Conservation (phyloP, 2,113 vertebrate species). For the Clarias magur region DNA sequence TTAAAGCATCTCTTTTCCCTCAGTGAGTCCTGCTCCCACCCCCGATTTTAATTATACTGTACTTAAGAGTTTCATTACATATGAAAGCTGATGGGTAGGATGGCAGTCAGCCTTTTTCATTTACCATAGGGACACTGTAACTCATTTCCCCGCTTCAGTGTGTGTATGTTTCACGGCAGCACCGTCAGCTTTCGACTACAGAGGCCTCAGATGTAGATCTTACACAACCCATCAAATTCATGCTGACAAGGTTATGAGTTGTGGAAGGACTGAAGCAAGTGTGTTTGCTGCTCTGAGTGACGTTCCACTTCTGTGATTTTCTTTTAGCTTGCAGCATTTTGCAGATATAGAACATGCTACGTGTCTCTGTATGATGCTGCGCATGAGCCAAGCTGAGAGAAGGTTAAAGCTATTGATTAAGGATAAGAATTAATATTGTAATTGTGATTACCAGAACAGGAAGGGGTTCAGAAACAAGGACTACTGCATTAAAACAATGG, state of each 20-base stretch:
- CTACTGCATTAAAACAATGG: background rate
- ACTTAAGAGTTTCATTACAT: slow-evolving; percentile 28
- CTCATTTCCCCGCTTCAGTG: slow-evolving; percentile 1
- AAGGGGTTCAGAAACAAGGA: background rate
- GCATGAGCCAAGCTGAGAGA: background rate
- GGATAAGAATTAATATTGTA: background rate
- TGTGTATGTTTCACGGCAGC: background rate
- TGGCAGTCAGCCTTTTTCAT: slow-evolving; percentile 1
- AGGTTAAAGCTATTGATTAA: background rate
- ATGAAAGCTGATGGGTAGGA: slow-evolving; percentile 23
- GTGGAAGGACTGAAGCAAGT: background rate
- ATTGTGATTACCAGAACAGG: background rate
- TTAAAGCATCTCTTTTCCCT: background rate
- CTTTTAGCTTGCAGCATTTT: background rate
- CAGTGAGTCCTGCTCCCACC: background rate
- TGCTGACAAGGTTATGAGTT: slow-evolving; percentile 36
- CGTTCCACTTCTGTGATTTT: background rate
- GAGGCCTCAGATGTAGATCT: slow-evolving; percentile 22
- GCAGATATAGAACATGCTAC: background rate
- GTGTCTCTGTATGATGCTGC: background rate
- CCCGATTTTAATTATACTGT: slow-evolving; percentile 23
- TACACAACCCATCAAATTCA: slow-evolving; percentile 26
- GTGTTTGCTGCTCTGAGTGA: background rate
- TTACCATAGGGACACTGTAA: slow-evolving; percentile 15
- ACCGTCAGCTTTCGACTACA: background rate